phyloP scores from a whole-genome alignment of 2,113 vertebrate genomes.

The Indri indri region DNA sequence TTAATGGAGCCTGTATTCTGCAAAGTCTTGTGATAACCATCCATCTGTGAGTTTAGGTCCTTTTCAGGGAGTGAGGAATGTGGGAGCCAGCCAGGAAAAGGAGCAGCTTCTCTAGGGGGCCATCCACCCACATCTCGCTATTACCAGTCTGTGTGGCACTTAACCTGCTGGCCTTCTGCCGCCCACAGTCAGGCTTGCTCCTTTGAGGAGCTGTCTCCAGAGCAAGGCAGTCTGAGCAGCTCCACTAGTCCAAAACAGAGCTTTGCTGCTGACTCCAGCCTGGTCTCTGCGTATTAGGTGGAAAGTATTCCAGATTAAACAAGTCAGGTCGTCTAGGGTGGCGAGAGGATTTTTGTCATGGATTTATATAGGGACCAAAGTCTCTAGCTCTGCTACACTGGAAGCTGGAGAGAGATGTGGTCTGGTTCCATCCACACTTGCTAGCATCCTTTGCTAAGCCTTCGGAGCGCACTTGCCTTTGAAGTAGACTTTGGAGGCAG shows the following conservation, averaged over 20 bases:
- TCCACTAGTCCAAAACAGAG: neutral
- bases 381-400: neutral
- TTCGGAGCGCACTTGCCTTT: slow-evolving; percentile 13
- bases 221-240: neutral
- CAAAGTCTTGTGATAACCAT: neutral
- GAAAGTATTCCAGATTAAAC: neutral
- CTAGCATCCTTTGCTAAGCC: slow-evolving; percentile 10
- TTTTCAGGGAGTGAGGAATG: neutral
- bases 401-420: neutral
- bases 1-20: neutral
- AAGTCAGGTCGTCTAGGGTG: neutral
- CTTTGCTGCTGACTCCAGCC: neutral
- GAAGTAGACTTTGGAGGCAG: slow-evolving; percentile 26
- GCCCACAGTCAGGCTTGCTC: neutral
- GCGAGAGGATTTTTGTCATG: neutral
- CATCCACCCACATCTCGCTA: neutral
- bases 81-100: neutral
- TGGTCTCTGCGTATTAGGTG: neutral
- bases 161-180: neutral
- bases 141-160: neutral
- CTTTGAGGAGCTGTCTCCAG: neutral
- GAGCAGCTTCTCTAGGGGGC: neutral
- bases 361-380: slow-evolving; percentile 41
- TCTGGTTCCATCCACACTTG: neutral
- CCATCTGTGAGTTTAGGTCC: neutral